Evolutionary conservation across 53 echinoderm and acorn worm genomes (phyloP).

Genomic region (Henricia sp.): DNA sequence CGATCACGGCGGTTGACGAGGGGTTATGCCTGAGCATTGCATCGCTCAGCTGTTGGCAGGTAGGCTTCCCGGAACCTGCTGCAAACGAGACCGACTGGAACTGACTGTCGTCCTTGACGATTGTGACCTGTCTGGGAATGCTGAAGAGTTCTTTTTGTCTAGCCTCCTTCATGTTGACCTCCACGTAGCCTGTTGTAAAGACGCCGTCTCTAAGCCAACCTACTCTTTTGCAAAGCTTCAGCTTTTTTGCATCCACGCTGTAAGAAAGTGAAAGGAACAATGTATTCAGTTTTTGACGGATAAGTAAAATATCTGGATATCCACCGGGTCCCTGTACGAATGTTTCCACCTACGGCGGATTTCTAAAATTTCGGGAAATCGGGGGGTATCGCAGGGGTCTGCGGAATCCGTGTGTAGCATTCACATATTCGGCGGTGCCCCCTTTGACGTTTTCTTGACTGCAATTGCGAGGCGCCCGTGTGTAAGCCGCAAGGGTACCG

Average conservation of each 20-base stretch:
- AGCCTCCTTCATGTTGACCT: conserved; percentile 46
- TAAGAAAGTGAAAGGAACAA: too few species aligned
- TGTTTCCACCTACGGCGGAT: too few species aligned
- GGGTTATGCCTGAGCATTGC: background rate
- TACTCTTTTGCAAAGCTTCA: conserved; percentile 45
- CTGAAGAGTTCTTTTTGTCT: conserved; percentile 40
- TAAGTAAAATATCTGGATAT: too few species aligned
- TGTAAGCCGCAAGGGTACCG: too few species aligned
- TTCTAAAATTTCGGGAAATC: too few species aligned
- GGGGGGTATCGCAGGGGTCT: too few species aligned
- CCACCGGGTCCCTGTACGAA: too few species aligned
- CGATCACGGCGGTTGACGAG: conserved; percentile 20
- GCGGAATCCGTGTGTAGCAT: too few species aligned
- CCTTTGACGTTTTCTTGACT: too few species aligned
- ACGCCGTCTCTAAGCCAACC: conserved; percentile 32
- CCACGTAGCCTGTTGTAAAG: conserved; percentile 35
- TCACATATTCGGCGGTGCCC: too few species aligned
- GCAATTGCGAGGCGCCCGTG: too few species aligned
- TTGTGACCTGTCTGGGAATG: conserved; percentile 25
- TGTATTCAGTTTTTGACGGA: too few species aligned
- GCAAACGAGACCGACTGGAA: background rate
- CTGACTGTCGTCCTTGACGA: conserved; percentile 27
- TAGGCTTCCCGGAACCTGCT: background rate
- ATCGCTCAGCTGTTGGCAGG: conserved; percentile 6
- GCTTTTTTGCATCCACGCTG: conserved; percentile 27